Conservation (phyloP, 1,140 invertebrate species). For the Pararge aegeria region DNA sequence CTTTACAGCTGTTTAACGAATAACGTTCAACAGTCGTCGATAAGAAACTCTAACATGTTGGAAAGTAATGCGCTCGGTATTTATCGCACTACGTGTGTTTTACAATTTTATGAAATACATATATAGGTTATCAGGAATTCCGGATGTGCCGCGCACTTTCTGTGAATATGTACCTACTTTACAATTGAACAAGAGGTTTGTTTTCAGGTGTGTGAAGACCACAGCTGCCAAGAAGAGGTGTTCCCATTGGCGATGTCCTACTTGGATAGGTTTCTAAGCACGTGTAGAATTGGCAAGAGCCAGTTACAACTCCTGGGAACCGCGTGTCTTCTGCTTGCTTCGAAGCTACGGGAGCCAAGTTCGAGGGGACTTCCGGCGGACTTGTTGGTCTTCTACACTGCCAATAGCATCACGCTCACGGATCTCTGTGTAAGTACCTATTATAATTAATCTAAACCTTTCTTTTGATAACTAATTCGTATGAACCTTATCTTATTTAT, state of each 20-base stretch:
- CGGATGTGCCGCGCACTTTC: constrained; percentile 44
- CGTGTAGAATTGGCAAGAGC: constrained; percentile 87
- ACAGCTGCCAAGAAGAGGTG: constrained; percentile 94
- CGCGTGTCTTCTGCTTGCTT: constrained; percentile 93
- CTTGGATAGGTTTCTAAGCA: constrained; percentile 94
- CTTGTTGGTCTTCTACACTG: constrained; percentile 93
- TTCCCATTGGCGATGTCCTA: constrained; percentile 95
- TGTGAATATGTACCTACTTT: neutral
- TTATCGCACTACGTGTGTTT: constrained; percentile 65
- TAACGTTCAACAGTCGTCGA: constrained; percentile 50
- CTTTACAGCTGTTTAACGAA: constrained; percentile 20
- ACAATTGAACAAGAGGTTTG: constrained; percentile 35
- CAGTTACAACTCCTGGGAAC: constrained; percentile 94
- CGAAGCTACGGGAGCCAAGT: constrained; percentile 91
- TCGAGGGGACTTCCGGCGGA: constrained; percentile 88
- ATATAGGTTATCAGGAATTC: constrained; percentile 76
- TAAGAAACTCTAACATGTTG: constrained; percentile 54
- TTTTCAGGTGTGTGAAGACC: constrained; percentile 94
- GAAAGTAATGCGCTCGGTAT: constrained; percentile 54
- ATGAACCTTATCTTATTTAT: too few species aligned
- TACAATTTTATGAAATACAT: constrained; percentile 61
- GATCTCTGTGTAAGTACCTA: constrained; percentile 90
- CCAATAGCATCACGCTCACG: constrained; percentile 91
- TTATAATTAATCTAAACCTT: neutral
- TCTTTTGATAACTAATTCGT: too few species aligned